These are phyloP conservation scores for Galaxea fascicularis DNA, from an alignment of 92 coral and sea anemone genomes.

Conservation along the genomic window DNA sequence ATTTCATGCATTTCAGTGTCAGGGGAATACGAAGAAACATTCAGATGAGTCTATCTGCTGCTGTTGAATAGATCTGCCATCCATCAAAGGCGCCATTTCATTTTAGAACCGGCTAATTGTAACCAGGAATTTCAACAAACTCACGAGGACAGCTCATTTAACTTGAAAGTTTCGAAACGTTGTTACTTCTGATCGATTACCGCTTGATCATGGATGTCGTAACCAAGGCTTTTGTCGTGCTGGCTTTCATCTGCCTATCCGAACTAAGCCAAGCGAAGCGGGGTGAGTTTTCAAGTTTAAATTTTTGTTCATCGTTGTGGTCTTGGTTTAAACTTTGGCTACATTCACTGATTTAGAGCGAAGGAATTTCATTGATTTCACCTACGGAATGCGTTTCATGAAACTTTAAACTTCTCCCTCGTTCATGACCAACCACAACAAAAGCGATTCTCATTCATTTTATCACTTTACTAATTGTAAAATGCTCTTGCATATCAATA, in stretches of 20 bases:
- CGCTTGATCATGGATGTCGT: constrained; percentile 29
- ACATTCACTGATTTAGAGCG: constrained; percentile 24
- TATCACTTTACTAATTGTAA: constrained; percentile 2
- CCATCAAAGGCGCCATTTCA: background rate
- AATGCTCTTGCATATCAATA: background rate
- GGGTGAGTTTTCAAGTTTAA: constrained; percentile 13
- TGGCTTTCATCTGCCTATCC: constrained; percentile 31
- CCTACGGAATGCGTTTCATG: background rate
- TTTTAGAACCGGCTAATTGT: background rate
- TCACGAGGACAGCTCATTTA: background rate
- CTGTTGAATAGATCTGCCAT: background rate
- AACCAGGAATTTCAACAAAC: background rate
- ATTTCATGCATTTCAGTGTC: constrained; percentile 21
- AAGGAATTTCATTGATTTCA: constrained; percentile 46
- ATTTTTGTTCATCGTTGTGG: background rate
- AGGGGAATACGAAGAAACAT: constrained; percentile 30
- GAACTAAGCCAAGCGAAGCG: constrained; percentile 29
- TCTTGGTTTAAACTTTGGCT: background rate
- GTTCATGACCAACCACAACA: constrained; percentile 24
- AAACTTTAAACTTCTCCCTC: constrained; percentile 2
- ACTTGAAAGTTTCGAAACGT: background rate
- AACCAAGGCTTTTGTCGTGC: constrained; percentile 7
- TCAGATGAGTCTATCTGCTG: constrained; percentile 6
- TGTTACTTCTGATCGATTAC: background rate
- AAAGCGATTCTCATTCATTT: background rate